phyloP scores from a whole-genome alignment of 2,797 vertebrate genomes.

The Anableps anableps region DNA sequence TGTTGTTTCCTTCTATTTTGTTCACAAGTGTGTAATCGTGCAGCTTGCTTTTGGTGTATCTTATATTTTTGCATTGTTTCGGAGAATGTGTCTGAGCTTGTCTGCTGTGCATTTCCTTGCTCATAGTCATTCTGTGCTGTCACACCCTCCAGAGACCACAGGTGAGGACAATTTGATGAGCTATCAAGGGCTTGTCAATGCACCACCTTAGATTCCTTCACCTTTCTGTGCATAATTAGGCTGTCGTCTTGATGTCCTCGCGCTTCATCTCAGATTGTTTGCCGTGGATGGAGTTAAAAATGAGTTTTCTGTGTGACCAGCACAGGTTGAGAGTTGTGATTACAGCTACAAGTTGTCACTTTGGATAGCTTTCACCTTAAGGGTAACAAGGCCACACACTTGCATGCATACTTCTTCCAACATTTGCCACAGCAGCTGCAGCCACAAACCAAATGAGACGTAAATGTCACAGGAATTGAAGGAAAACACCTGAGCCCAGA shows the following conservation, averaged over 20 bases:
- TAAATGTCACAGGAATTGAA: conserved; percentile 49
- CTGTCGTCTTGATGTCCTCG: not conserved
- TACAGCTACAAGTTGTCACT: conserved; percentile 55
- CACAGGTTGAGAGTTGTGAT: conserved; percentile 32
- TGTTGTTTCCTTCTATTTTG: not conserved
- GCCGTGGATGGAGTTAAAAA: not conserved
- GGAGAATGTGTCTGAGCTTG: conserved; percentile 21
- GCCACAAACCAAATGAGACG: conserved; percentile 42
- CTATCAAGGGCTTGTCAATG: conserved; percentile 29
- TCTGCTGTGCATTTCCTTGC: conserved; percentile 2
- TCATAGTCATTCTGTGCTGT: not conserved
- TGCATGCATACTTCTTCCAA: conserved; percentile 27
- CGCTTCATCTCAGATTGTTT: not conserved
- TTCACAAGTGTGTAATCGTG: not conserved
- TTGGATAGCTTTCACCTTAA: conserved; percentile 47
- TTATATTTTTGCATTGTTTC: conserved; percentile 3
- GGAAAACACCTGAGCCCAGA: conserved; percentile 42
- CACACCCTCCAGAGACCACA: conserved; percentile 33
- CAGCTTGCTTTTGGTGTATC: conserved; percentile 2
- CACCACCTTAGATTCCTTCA: conserved; percentile 11
- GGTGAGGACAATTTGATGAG: conserved; percentile 53
- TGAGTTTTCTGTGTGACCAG: conserved; percentile 2
- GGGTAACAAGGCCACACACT: conserved; percentile 36
- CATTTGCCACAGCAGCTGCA: conserved; percentile 34
- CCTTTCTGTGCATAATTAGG: conserved; percentile 35